Conservation (phyloP, 2,113 vertebrate species). For the Dasyornis broadbenti region DNA sequence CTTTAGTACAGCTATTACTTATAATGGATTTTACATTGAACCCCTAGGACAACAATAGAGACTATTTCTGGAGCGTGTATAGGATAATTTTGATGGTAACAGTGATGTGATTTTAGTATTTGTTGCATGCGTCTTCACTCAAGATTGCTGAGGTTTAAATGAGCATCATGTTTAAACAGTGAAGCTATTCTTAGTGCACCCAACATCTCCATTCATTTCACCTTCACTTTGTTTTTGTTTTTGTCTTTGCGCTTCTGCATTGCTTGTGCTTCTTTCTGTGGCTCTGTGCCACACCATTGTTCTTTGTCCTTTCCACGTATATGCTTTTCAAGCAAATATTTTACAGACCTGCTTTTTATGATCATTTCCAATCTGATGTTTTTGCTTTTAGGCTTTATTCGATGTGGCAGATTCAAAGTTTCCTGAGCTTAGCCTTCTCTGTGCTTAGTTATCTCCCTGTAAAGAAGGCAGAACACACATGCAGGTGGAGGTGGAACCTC, state of each 20-base stretch:
- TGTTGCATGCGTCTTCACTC: not conserved
- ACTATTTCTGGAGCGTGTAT: not conserved
- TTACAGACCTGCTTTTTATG: not conserved
- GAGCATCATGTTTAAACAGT: not conserved
- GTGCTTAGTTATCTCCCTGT: not conserved
- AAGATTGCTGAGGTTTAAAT: not conserved
- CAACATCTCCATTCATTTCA: not conserved
- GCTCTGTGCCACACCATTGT: not conserved
- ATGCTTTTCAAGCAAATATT: not conserved
- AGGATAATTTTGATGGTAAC: not conserved
- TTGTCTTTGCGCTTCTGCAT: not conserved
- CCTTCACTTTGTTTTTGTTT: not conserved
- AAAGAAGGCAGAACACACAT: not conserved
- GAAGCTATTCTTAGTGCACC: not conserved
- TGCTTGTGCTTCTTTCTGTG: not conserved
- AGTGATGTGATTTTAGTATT: not conserved
- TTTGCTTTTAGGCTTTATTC: not conserved
- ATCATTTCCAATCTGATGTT: not conserved
- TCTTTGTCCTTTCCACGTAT: not conserved
- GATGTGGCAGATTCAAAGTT: not conserved
- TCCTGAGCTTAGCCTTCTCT: not conserved
- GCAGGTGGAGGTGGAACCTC: not conserved
- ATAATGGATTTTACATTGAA: not conserved
- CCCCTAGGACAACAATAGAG: not conserved
- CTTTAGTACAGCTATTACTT: not conserved